Percentiles rank a stretch among this genome's conserved stretches.
Evolutionary conservation across 2,888 invertebrate genomes (phyloP).

Genomic region (Plebejus argus): DNA sequence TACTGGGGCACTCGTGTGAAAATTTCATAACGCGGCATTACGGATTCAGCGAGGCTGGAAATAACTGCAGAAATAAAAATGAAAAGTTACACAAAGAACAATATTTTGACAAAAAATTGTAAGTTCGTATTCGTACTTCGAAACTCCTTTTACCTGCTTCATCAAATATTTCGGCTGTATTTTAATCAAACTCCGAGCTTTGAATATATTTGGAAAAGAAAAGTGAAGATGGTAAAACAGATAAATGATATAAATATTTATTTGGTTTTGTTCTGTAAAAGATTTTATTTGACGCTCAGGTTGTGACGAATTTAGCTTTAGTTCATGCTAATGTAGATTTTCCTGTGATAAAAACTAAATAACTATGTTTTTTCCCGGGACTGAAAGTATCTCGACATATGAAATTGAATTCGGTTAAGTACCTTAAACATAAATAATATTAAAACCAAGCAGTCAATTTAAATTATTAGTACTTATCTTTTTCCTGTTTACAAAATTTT

Average conservation of each 20-base stretch:
- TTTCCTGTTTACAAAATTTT: no score
- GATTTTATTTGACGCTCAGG: background rate
- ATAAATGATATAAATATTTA: background rate
- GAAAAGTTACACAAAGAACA: conserved; percentile 25
- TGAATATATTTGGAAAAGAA: background rate
- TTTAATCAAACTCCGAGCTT: conserved; percentile 17
- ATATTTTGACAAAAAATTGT: background rate
- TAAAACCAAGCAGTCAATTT: no score
- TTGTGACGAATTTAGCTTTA: no score
- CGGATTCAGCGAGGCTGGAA: background rate
- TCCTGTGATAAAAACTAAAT: no score
- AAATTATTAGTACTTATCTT: no score
- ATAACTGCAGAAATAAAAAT: conserved; percentile 16
- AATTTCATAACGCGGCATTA: conserved; percentile 18
- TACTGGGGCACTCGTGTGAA: conserved; percentile 11
- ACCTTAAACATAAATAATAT: no score
- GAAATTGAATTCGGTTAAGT: no score
- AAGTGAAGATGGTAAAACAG: background rate
- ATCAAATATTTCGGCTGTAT: conserved; percentile 9
- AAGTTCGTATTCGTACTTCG: background rate
- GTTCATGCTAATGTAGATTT: no score
- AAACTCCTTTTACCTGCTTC: background rate
- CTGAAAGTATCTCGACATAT: no score
- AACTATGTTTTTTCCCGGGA: no score
- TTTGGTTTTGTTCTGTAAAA: background rate